Evolutionary conservation across 2,797 vertebrate genomes (phyloP).

Genomic region (Lacerta bilineata): DNA sequence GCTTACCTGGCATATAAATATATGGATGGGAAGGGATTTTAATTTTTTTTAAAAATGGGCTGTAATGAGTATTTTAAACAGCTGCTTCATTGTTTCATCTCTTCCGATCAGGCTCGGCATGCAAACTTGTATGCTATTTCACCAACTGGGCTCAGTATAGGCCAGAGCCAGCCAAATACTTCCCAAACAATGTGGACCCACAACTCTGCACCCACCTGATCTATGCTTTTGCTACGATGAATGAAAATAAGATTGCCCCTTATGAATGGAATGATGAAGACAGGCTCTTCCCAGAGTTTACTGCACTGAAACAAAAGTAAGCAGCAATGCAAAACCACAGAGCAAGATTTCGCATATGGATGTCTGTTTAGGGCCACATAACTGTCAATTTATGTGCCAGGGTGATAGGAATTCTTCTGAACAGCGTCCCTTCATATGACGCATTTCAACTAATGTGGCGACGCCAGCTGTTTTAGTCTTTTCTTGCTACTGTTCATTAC

Average conservation of each 20-base stretch:
- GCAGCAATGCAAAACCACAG: conserved; percentile 33
- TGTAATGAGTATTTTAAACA: background rate
- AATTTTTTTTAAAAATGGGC: background rate
- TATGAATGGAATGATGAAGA: conserved; percentile 84
- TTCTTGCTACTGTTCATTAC: too few relatives aligned
- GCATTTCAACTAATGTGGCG: too few relatives aligned
- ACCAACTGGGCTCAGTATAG: conserved; percentile 85
- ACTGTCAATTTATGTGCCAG: too few relatives aligned
- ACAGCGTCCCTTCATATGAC: too few relatives aligned
- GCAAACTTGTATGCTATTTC: conserved; percentile 79
- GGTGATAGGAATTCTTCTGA: too few relatives aligned
- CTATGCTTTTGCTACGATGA: conserved; percentile 84
- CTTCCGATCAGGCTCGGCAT: conserved; percentile 74
- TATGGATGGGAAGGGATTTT: background rate
- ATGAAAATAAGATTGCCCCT: conserved; percentile 76
- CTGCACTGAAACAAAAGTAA: conserved; percentile 76
- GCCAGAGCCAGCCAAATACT: conserved; percentile 76
- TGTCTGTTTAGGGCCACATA: too few relatives aligned
- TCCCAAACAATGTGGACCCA: conserved; percentile 81
- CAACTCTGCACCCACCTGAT: conserved; percentile 82
- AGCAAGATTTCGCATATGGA: too few relatives aligned
- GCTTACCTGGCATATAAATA: background rate
- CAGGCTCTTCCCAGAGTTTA: conserved; percentile 77
- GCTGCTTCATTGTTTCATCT: background rate
- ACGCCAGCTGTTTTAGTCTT: too few relatives aligned